These are phyloP conservation scores for Penaeus japonicus DNA, from an alignment of 1,140 invertebrate species.

Conservation along the genomic window DNA sequence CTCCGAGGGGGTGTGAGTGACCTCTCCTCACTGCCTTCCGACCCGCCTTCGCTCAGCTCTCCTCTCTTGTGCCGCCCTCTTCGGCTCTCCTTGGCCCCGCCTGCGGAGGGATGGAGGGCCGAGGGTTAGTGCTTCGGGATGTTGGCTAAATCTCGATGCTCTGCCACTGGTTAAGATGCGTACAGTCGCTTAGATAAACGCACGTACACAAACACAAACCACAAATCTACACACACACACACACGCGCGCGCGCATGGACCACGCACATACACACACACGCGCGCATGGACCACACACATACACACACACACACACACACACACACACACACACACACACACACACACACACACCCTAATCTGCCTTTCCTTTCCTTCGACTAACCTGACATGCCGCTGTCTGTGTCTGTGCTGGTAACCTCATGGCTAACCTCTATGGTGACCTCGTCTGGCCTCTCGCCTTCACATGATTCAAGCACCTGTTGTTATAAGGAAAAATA, in stretches of 20 bases:
- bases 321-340: not conserved
- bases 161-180: no score
- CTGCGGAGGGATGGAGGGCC: not conserved
- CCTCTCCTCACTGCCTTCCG: slow-evolving; percentile 45
- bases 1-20: slow-evolving; percentile 33
- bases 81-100: slow-evolving; percentile 28
- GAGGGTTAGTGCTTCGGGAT: no score
- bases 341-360: not conserved
- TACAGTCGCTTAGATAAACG: no score
- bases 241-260: no score
- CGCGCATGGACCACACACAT: no score
- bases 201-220: no score
- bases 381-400: slow-evolving; percentile 57
- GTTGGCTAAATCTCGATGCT: no score
- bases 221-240: no score
- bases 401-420: slow-evolving; percentile 51
- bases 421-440: slow-evolving; percentile 63
- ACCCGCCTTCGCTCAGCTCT: slow-evolving; percentile 31
- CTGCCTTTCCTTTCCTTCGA: not conserved
- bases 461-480: slow-evolving; percentile 64
- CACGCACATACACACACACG: no score
- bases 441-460: slow-evolving; percentile 61
- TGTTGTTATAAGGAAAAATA: slow-evolving; percentile 55
- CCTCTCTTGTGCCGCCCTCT: slow-evolving; percentile 20
- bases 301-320: not conserved